Evolutionary conservation across 1,140 invertebrate species (phyloP), one percentile per base, ranked within the genome.

Genomic region (Geopemphigus sp.): DNA sequence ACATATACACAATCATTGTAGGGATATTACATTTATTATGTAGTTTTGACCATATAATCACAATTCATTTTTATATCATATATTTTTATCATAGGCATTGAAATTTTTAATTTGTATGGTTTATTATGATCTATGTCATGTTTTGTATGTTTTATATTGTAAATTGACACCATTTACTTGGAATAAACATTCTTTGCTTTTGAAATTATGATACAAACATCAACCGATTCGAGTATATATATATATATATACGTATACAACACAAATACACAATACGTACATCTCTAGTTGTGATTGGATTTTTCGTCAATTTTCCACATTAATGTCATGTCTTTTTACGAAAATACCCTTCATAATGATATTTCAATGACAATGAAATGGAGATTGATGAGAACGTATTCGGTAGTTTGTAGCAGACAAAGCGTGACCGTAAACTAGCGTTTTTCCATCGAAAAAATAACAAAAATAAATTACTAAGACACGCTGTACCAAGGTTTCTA

Each of bases 341-440:
- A 74, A 57, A 74, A 74, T 78, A 78, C 10, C 22, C 54, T 45
- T 59, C 24, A 50, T 78, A 59, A 78, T 78, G 17, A 24, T 63
- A 78, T 78, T 78, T 78, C 74, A 78, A 78, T 78, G 74, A 78
- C 74, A 78, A 78, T 63, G 56, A 61, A 78, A 47, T 22, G 45
- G 0, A 39, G 39, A 26, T 78, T 72, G 68, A 78, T 78, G 56
- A 78, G 74, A 78, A 61, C 32, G 29, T 56, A 54, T 53, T 72
- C 68, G 47, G 24, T 54, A 72, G 47, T 72, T 54, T 29, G 68
- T 29, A 12, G 32, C 32, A 10, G 24, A 78, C 56, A 59, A 78
- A 78, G 56, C 74, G 74, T 63, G 57, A 63, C 73, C 54, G 73
- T 57, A 59, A 59, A 73, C 26, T 76, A 76, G 11, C n/a, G 32